phyloP scores from a whole-genome alignment of 2,888 invertebrate species.

The Cremastinae sp. region DNA sequence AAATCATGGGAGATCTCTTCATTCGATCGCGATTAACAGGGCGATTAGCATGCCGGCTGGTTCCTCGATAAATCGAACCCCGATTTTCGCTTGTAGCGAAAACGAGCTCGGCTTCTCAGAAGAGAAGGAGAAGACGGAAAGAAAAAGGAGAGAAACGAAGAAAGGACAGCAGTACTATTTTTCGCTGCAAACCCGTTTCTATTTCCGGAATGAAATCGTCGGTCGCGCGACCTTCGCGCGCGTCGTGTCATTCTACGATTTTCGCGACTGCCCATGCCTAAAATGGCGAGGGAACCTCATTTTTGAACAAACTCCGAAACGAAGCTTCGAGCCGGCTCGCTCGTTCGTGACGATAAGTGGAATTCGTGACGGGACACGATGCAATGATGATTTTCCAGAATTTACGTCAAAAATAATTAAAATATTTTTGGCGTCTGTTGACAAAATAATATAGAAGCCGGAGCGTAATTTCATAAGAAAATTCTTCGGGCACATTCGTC shows the following conservation, averaged over 20 bases:
- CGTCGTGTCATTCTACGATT: neutral
- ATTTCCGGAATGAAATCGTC: conserved; percentile 39
- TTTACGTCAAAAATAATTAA: neutral
- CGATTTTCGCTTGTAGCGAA: neutral
- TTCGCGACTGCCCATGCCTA: conserved; percentile 28
- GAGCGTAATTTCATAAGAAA: conserved; percentile 36
- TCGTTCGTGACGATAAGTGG: too few species aligned
- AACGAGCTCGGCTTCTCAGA: conserved; percentile 9
- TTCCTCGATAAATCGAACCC: neutral
- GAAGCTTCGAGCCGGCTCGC: too few species aligned
- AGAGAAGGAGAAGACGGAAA: conserved; percentile 14
- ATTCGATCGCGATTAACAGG: conserved; percentile 52
- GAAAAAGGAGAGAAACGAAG: neutral
- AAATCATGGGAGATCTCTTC: conserved; percentile 47
- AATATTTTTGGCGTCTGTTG: too few species aligned
- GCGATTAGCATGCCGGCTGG: conserved; percentile 48
- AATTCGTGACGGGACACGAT: conserved; percentile 5
- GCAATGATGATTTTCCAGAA: neutral
- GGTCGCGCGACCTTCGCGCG: conserved; percentile 24
- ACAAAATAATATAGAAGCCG: too few species aligned
- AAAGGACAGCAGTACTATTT: conserved; percentile 3
- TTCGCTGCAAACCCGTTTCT: conserved; percentile 27
- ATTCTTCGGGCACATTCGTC: conserved; percentile 5
- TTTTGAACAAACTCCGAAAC: neutral
- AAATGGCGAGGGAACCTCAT: conserved; percentile 27